Conservation (phyloP, 2,888 invertebrate genomes). For the Branchellion lobata region DNA sequence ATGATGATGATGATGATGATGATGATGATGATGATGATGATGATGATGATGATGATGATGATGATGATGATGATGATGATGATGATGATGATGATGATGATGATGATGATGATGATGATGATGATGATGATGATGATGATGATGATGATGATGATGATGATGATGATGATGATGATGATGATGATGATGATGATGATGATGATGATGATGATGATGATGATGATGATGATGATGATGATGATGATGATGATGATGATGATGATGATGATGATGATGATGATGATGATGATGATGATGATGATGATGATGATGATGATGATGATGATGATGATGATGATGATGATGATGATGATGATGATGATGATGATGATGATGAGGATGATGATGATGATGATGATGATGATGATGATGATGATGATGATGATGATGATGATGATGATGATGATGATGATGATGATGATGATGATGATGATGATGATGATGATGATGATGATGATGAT, state of each 20-base stretch:
- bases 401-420: background rate
- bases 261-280: constrained; percentile 35
- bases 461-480: background rate
- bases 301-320: constrained; percentile 31
- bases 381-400: background rate
- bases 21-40: background rate
- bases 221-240: background rate
- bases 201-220: background rate
- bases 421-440: background rate
- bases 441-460: background rate
- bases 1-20: background rate
- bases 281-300: constrained; percentile 33
- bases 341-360: constrained; percentile 28
- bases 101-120: background rate
- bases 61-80: background rate
- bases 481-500: background rate
- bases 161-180: background rate
- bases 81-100: background rate
- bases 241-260: constrained; percentile 29
- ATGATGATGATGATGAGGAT: too few species aligned
- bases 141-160: background rate
- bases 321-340: constrained; percentile 28
- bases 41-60: background rate
- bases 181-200: background rate
- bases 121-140: background rate